Evolutionary conservation across 2,797 vertebrate genomes (phyloP), one percentile per base, ranked within the genome.

Genomic region (Eremophila alpestris): DNA sequence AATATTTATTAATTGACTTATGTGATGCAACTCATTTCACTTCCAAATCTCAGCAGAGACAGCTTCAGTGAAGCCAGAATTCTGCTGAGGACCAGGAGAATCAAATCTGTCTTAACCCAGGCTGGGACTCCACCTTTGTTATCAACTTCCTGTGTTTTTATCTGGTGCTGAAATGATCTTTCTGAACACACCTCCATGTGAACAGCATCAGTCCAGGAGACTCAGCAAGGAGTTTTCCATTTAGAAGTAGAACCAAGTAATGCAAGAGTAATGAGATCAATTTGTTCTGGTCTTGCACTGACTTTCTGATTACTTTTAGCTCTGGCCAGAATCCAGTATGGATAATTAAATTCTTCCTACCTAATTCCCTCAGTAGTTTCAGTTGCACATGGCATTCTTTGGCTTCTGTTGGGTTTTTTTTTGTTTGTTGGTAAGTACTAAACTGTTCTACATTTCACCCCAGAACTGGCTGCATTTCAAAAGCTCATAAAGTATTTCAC

Each of bases 291-390:
- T 82, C 69, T 88, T 95, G 90, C 74, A 43, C 55, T 68, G 80
- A 93, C 87, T 96, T 95, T 71, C 34, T 85, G 91, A 76, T 62
- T 75, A 70, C 88, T 96, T 94, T 63, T 76, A 82, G 71, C 68
- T 70, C 77, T 95, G 92, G 83, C 80, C 90, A 65, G 65, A 78
- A 81, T 89, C 81, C 87, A 90, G 29, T 43, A 21, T 24, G 71
- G 83, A 69, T 94, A 90, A 94, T 95, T 94, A 74, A 74, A 71
- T 95, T 90, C 88, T 93, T 90, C 64, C 65, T 79, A 26, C 70
- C 64, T 89, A 84, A 90, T 90, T 94, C 75, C 48, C 71, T 45
- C 60, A 34, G 55, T 63, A 93, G 68, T 80, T 93, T 84, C 83
- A 78, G 78, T 76, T 94, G 79, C 92, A 91, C 89, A 68, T 79